phyloP scores from a whole-genome alignment of 1,140 invertebrate genomes.

The Euura saliciscinereae region DNA sequence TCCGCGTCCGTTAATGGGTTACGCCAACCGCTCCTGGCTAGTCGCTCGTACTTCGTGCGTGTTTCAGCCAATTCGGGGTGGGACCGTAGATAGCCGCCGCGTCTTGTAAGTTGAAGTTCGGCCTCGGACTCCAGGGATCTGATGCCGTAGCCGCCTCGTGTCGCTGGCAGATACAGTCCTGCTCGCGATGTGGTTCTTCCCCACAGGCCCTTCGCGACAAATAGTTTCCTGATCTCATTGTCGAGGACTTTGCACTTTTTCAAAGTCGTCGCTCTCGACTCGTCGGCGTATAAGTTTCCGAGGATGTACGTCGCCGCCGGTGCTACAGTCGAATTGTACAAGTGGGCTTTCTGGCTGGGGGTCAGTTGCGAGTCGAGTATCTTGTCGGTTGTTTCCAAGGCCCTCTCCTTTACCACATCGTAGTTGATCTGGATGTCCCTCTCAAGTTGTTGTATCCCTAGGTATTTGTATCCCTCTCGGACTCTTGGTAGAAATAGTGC shows the following conservation, averaged over 20 bases:
- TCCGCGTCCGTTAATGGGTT: constrained; percentile 24
- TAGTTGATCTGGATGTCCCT: constrained; percentile 24
- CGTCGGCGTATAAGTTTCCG: constrained; percentile 14
- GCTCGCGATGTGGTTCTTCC: neutral
- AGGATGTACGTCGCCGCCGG: constrained; percentile 12
- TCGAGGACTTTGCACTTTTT: constrained; percentile 15
- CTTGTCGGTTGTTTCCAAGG: constrained; percentile 8
- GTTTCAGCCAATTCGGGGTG: constrained; percentile 13
- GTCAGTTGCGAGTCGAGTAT: constrained; percentile 26
- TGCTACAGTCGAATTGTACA: constrained; percentile 6
- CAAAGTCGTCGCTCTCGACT: constrained; percentile 4
- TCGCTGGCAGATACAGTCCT: too few species aligned
- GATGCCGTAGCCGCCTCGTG: too few species aligned
- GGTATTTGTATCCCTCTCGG: constrained; percentile 28
- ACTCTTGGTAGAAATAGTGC: constrained; percentile 26
- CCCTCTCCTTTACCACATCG: constrained; percentile 14
- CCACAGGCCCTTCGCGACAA: neutral
- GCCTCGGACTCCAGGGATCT: too few species aligned
- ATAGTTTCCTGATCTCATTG: constrained; percentile 3
- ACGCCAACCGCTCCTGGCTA: constrained; percentile 25
- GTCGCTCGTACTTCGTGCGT: constrained; percentile 11
- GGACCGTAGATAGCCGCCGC: neutral
- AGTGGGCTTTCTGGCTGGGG: constrained; percentile 25
- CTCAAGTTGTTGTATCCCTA: constrained; percentile 28
- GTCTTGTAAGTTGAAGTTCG: too few species aligned